These are phyloP conservation scores for Hypena proboscidalis DNA, from an alignment of 2,888 invertebrate genomes.

Conservation along the genomic window DNA sequence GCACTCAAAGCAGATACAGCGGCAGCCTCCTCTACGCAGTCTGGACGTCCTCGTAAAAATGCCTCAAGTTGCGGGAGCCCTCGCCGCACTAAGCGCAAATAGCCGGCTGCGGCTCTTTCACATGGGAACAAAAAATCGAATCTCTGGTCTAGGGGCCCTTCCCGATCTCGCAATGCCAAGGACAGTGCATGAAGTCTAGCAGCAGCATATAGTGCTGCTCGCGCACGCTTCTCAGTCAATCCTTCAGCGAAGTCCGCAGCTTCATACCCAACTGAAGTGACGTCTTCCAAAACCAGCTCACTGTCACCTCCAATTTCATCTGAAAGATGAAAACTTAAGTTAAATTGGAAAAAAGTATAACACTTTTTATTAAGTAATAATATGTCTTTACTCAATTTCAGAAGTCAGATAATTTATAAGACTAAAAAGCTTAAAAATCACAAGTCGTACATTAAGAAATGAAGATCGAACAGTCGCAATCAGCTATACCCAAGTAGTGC, in stretches of 20 bases:
- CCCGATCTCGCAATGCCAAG: conserved; percentile 80
- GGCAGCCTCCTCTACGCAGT: conserved; percentile 86
- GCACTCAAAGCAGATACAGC: conserved; percentile 88
- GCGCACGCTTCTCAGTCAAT: conserved; percentile 86
- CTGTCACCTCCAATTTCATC: conserved; percentile 81
- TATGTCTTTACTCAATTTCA: too few species aligned
- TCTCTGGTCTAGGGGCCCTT: conserved; percentile 76
- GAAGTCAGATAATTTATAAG: too few species aligned
- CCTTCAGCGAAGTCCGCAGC: conserved; percentile 89
- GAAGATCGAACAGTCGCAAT: too few species aligned
- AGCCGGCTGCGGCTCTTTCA: conserved; percentile 91
- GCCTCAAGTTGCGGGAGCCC: conserved; percentile 91
- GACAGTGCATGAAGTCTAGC: conserved; percentile 91
- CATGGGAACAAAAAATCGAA: conserved; percentile 91
- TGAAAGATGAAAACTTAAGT: conserved; percentile 47
- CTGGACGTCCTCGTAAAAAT: conserved; percentile 88
- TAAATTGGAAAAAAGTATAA: too few species aligned
- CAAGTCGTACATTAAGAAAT: too few species aligned
- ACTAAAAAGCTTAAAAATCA: too few species aligned
- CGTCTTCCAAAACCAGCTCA: conserved; percentile 91
- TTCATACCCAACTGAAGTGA: conserved; percentile 87
- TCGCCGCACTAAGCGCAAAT: conserved; percentile 91
- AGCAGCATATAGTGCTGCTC: conserved; percentile 89
- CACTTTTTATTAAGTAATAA: too few species aligned
- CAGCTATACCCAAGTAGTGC: too few species aligned